Evolutionary conservation across 2,113 vertebrate species (phyloP).

Genomic region (Odocoileus hemionus): DNA sequence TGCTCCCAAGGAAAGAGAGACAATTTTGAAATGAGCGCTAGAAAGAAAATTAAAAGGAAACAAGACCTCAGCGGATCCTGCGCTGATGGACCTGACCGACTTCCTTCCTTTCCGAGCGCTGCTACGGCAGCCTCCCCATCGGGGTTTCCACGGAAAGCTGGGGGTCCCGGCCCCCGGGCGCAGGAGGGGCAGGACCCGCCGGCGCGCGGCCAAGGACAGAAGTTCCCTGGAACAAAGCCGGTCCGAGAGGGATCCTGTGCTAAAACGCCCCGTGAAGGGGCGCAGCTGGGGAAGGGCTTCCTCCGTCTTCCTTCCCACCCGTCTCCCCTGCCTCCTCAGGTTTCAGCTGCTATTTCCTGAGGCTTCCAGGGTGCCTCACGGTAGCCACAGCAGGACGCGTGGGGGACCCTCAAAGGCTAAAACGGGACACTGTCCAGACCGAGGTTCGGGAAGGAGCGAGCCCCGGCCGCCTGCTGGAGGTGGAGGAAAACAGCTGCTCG

Average conservation of each 20-base stretch:
- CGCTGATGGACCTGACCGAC: neutral
- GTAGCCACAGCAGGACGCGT: neutral
- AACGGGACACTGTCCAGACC: rapidly evolving
- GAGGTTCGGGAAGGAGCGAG: neutral
- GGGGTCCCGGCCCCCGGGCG: neutral
- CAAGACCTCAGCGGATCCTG: neutral
- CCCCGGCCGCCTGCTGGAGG: neutral
- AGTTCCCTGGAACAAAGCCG: neutral
- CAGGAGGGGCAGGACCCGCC: neutral
- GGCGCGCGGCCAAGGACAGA: neutral
- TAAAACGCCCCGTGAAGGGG: neutral
- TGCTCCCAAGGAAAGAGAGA: neutral
- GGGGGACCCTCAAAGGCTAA: rapidly evolving
- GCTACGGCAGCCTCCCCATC: neutral
- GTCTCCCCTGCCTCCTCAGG: neutral
- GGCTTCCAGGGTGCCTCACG: rapidly evolving
- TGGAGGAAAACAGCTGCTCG: neutral
- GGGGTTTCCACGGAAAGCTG: neutral
- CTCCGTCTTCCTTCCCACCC: neutral
- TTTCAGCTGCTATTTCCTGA: neutral
- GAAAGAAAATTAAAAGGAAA: conserved; percentile 2
- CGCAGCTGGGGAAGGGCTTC: too few species aligned
- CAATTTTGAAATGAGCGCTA: neutral
- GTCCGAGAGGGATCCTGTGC: neutral
- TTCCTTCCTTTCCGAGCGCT: neutral